Evolutionary conservation across 2,113 vertebrate species (phyloP).

Genomic region (Sorex araneus): DNA sequence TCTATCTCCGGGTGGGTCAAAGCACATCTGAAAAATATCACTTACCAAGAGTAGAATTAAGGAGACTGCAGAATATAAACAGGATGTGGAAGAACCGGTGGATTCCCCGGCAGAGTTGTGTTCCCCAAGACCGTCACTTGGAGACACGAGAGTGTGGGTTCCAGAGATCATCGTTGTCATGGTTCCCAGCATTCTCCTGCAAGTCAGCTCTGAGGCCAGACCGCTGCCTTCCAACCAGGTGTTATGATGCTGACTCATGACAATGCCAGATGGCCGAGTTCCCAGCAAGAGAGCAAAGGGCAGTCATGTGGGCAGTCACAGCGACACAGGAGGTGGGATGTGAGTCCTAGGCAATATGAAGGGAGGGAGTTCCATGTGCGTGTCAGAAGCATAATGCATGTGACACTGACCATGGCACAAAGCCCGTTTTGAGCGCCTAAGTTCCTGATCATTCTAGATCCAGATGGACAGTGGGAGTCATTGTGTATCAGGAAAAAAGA

Average conservation of each 20-base stretch:
- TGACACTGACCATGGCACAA: background rate
- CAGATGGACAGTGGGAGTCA: background rate
- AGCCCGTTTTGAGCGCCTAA: background rate
- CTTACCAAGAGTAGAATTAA: background rate
- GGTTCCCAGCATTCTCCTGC: background rate
- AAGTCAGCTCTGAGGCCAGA: background rate
- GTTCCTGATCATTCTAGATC: background rate
- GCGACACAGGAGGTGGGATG: background rate
- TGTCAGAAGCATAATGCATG: background rate
- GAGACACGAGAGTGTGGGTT: background rate
- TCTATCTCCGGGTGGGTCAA: too few species aligned
- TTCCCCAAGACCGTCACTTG: fast-evolving
- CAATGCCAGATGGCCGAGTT: background rate
- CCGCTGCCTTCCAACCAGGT: background rate
- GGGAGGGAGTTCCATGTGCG: too few species aligned
- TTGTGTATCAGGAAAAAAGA: background rate
- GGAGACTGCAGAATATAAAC: too few species aligned
- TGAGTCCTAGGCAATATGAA: background rate
- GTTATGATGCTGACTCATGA: fast-evolving
- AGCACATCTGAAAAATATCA: background rate
- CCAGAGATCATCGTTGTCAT: background rate
- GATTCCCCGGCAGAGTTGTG: fast-evolving
- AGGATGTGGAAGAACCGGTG: background rate
- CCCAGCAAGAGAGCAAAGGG: background rate
- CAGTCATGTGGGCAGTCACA: fast-evolving